Evolutionary conservation across 2,797 vertebrate species (phyloP).

Genomic region (Lateolabrax maculatus): DNA sequence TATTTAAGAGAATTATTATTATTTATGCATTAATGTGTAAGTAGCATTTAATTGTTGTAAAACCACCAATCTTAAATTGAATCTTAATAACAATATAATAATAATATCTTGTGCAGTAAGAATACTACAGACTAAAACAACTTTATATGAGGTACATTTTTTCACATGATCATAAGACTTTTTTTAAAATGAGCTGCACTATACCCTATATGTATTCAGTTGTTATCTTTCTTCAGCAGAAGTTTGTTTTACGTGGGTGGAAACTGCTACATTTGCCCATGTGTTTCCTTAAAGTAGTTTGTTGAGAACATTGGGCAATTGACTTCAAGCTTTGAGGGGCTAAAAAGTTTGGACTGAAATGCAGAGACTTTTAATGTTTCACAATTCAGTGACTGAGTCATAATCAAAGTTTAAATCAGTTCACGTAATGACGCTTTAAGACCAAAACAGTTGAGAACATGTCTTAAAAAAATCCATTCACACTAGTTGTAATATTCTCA

Average conservation of each 20-base stretch:
- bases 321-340: constrained; percentile 19
- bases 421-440: not conserved
- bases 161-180: no score
- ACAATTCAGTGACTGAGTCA: constrained; percentile 10
- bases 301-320: constrained; percentile 12
- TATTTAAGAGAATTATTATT: not conserved
- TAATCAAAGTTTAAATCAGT: constrained; percentile 12
- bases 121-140: no score
- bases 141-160: no score
- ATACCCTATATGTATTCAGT: not conserved
- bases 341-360: not conserved
- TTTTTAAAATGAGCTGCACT: not conserved
- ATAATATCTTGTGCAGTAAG: no score
- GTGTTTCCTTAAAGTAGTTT: constrained; percentile 28
- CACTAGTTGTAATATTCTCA: constrained; percentile 69
- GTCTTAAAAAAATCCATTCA: not conserved
- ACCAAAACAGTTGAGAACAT: not conserved
- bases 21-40: not conserved
- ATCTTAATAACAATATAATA: no score
- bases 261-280: constrained; percentile 40
- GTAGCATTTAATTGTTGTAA: no score
- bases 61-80: not conserved
- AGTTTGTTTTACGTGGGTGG: constrained; percentile 21
- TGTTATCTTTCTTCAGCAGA: not conserved
- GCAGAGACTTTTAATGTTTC: constrained; percentile 7